Evolutionary conservation across 2,888 invertebrate species (phyloP), one percentile per base, ranked within the genome.

Genomic region (Lomographa bimaculata): DNA sequence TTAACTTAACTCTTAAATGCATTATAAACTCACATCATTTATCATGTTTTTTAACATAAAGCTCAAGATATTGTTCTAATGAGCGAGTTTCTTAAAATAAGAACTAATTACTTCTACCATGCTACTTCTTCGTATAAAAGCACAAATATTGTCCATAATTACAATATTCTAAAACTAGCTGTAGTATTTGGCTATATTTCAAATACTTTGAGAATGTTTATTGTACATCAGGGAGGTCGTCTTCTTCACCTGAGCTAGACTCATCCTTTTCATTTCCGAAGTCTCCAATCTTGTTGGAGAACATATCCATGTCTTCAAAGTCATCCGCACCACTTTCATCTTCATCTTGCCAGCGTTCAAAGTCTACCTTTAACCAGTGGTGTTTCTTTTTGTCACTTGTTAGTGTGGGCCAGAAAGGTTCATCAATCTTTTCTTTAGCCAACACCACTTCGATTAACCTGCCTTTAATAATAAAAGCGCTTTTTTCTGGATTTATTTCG

Each of bases 321-420:
- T 96, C 97, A 57, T 95, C 95, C 3, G 94, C 96, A 21, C 96
- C 97, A 58, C 95, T 95, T 5, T 98, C 98, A 65, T 97, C 96
- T 83, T 98, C 98, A 89, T 98, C 98, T 78, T 94, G 94, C 98
- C 98, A 99, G 83, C 97, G 97, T 72, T 96, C 95, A 78, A 99
- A 99, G 76, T 99, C 98, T 55, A 97, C 95, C 90, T 98, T 98
- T 52, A 99, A 91, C 97, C 98, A 98, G 77, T 98, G 97, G 66
- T 94, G 93, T 89, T 98, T 98, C 76, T 93, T 94, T 62, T 93
- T 94, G 59, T 96, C 96, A 76, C 94, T 95, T 25, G 96, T 94
- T 49, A 98, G 89, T 46, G 94, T 82, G 25, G 97, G 94, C 98
- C 98, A 98, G 75, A 93, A 98, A 2, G 94, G 92, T 46, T 94